Evolutionary conservation across 2,113 vertebrate species (phyloP), one percentile per base, ranked within the genome.

Genomic region (Gymnorhina tibicen): DNA sequence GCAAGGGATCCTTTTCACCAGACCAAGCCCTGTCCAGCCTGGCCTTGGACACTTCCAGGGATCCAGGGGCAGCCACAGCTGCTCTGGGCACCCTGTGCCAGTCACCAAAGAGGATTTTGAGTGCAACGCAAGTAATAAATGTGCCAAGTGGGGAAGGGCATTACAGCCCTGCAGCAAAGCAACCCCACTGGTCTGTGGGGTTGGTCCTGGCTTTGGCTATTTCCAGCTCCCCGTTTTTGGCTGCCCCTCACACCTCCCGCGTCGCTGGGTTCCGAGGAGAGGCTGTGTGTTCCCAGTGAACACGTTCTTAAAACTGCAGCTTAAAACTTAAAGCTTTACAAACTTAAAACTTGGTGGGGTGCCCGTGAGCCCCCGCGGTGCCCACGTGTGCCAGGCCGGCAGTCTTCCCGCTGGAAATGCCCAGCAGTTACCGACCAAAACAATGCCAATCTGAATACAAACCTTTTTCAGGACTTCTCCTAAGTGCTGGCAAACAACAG

Each of bases 311-410:
- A 67, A 46, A 26, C 16, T 23, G 3, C 23, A 81, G 63, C 22
- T 52, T 44, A 16, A 44, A 18, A 44, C 42, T 18, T 44, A 3
- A 18, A 44, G n/a, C 22, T 52, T 44, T 17, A 44, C 42, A 44
- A 18, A 44, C 42, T 18, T 44, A 3, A 18, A 44, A 44, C 68
- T 27, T 14, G 15, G 30, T 9, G 21, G 33, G 81, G 15, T 22
- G 35, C 27, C 55, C 35, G 41, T 1, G 15, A 60, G 74, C 46
- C 22, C 76, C 50, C 0, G 1, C 5, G 0, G 1, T 1, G 11
- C 16, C 42, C 70, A 17, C 5, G 1, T 23, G 69, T 47, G 28
- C 16, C 42, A 16, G 81, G 5, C 27, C 1, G 5, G 37, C 60
- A 20, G 37, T 19, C n/a, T 21, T 58, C 50, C 73, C 12, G 30